A percentile compares a stretch with the other conserved stretches of the same genome.
Evolutionary conservation across 2,888 invertebrate genomes (phyloP).

Genomic region (Embidobia sp.): DNA sequence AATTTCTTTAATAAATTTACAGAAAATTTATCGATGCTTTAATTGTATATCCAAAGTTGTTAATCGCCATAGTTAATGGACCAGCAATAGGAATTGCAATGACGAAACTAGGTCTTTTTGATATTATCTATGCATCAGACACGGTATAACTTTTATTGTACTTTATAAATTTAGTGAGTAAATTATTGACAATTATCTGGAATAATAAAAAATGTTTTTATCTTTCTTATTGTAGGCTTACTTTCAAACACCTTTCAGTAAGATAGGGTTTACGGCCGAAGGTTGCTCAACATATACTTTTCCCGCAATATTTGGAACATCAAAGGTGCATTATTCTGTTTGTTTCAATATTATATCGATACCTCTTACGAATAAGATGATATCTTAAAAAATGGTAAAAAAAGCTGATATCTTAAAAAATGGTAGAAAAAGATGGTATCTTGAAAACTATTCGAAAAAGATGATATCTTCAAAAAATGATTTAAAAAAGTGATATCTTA

Average conservation of each 20-base stretch:
- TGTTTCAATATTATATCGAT: neutral
- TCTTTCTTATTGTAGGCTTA: constrained; percentile 85
- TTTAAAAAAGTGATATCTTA: too few relatives aligned
- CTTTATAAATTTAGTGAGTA: neutral
- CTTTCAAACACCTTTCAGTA: constrained; percentile 93
- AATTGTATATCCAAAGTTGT: constrained; percentile 93
- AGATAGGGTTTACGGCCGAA: constrained; percentile 93
- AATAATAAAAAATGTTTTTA: too few relatives aligned
- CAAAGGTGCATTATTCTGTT: constrained; percentile 84
- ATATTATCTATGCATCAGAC: constrained; percentile 94
- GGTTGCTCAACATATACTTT: constrained; percentile 94
- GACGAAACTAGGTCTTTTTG: constrained; percentile 92
- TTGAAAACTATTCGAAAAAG: too few relatives aligned
- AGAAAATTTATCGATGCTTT: constrained; percentile 88
- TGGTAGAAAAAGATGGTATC: too few relatives aligned
- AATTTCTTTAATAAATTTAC: neutral
- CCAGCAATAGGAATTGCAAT: constrained; percentile 96
- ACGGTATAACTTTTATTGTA: constrained; percentile 83
- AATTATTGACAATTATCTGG: neutral
- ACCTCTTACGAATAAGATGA: neutral
- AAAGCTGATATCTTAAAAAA: too few relatives aligned
- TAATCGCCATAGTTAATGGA: constrained; percentile 95
- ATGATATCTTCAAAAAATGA: too few relatives aligned
- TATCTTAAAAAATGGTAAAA: too few relatives aligned
- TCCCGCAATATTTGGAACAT: constrained; percentile 91